These are phyloP conservation scores for Cinclus cinclus DNA, from an alignment of 2,113 vertebrate species.

Conservation along the genomic window DNA sequence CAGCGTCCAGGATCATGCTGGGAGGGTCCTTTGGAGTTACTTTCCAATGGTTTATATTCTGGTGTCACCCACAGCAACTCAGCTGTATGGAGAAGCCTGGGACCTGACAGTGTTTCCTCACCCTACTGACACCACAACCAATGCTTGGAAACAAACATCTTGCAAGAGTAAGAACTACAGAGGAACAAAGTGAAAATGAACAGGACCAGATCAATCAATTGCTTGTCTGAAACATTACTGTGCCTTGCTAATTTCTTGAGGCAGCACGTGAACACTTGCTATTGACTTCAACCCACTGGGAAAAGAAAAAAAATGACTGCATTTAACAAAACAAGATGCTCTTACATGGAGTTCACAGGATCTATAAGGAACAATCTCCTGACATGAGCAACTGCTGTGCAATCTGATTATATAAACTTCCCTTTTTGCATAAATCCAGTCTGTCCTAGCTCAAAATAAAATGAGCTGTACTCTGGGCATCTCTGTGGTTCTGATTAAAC, in stretches of 20 bases:
- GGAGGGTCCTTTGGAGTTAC: background rate
- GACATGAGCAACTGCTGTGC: background rate
- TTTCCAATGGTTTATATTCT: background rate
- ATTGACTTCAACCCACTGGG: background rate
- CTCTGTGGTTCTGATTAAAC: background rate
- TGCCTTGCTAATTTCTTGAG: background rate
- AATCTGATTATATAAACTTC: constrained; percentile 13
- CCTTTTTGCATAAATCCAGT: constrained; percentile 25
- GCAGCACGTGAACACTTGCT: background rate
- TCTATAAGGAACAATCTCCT: background rate
- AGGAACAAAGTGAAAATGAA: constrained; percentile 27
- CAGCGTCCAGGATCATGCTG: background rate
- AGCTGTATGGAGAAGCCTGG: background rate
- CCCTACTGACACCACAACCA: constrained; percentile 1
- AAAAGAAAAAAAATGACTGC: background rate
- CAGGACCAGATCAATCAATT: constrained; percentile 2
- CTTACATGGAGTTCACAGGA: background rate
- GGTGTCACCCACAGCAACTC: background rate
- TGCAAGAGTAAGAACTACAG: background rate
- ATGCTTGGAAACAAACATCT: background rate
- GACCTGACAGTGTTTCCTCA: background rate
- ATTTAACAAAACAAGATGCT: constrained; percentile 8
- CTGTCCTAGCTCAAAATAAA: constrained; percentile 1
- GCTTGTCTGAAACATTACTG: background rate
- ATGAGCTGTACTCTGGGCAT: background rate